phyloP scores from a whole-genome alignment of 2,888 invertebrate genomes.

The Glaucopsyche alexis region DNA sequence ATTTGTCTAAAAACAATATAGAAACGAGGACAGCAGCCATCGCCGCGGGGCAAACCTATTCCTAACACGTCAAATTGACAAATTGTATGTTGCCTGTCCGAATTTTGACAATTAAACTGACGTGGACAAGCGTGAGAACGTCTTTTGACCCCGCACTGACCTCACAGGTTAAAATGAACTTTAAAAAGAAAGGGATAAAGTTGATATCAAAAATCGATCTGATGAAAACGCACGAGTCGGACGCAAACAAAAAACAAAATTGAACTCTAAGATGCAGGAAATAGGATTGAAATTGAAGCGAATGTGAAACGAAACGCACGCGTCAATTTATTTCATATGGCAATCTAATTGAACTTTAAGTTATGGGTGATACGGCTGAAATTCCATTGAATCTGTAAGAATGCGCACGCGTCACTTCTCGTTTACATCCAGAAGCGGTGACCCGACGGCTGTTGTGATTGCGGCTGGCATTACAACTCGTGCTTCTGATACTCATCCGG shows the following conservation, averaged over 20 bases:
- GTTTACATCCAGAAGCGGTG: constrained; percentile 74
- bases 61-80: constrained; percentile 30
- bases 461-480: constrained; percentile 72
- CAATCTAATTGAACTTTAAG: constrained; percentile 29
- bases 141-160: constrained; percentile 12
- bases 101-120: constrained; percentile 33
- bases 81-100: constrained; percentile 29
- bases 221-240: not conserved
- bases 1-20: not conserved
- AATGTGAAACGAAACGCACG: not conserved
- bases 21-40: constrained; percentile 4
- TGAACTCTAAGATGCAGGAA: constrained; percentile 40
- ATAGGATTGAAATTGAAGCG: not conserved
- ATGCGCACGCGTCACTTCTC: constrained; percentile 65
- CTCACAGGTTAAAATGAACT: not conserved
- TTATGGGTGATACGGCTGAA: constrained; percentile 31
- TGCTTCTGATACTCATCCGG: constrained; percentile 56
- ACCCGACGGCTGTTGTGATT: constrained; percentile 77
- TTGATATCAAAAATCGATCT: not conserved
- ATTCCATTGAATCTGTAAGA: constrained; percentile 43
- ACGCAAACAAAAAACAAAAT: not conserved
- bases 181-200: not conserved
- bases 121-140: constrained; percentile 32
- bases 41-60: constrained; percentile 19
- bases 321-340: not conserved